Conservation (phyloP, 2,888 invertebrate species). For the Ariolimax columbianus region DNA sequence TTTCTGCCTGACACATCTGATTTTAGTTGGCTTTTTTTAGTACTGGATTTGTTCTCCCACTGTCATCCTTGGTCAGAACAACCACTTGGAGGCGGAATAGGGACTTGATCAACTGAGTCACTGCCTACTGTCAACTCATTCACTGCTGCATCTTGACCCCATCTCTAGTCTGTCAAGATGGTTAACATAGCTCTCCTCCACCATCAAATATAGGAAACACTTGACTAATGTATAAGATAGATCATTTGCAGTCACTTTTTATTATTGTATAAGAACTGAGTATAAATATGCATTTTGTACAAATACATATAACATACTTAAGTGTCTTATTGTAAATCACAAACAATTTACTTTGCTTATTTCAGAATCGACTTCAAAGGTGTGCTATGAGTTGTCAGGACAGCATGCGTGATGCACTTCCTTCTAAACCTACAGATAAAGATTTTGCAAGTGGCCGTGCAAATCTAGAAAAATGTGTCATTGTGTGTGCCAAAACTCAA, state of each 20-base stretch:
- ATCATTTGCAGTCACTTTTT: background rate
- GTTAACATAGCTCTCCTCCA: too few relatives aligned
- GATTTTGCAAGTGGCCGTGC: slow-evolving; percentile 86
- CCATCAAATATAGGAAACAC: too few relatives aligned
- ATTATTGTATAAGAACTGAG: background rate
- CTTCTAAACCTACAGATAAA: slow-evolving; percentile 85
- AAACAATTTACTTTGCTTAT: slow-evolving; percentile 20
- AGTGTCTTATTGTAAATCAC: background rate
- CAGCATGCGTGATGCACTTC: slow-evolving; percentile 87
- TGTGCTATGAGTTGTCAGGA: slow-evolving; percentile 97
- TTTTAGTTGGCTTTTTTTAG: too few relatives aligned
- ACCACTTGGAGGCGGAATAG: too few relatives aligned
- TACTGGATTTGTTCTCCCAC: too few relatives aligned
- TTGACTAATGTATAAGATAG: too few relatives aligned
- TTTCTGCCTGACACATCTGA: too few relatives aligned
- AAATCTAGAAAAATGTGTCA: slow-evolving; percentile 91
- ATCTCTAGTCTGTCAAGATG: too few relatives aligned
- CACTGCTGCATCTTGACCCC: too few relatives aligned
- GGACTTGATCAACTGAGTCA: too few relatives aligned
- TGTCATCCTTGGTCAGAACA: too few relatives aligned
- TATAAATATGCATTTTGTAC: background rate
- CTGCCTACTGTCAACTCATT: too few relatives aligned
- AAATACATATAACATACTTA: background rate
- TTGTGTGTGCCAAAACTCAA: slow-evolving; percentile 91
- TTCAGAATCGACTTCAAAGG: slow-evolving; percentile 90